A percentile compares a stretch with the other conserved stretches of the same genome.
Conservation (phyloP, 2,797 vertebrate genomes). For the Neosilurus mollespiculum region DNA sequence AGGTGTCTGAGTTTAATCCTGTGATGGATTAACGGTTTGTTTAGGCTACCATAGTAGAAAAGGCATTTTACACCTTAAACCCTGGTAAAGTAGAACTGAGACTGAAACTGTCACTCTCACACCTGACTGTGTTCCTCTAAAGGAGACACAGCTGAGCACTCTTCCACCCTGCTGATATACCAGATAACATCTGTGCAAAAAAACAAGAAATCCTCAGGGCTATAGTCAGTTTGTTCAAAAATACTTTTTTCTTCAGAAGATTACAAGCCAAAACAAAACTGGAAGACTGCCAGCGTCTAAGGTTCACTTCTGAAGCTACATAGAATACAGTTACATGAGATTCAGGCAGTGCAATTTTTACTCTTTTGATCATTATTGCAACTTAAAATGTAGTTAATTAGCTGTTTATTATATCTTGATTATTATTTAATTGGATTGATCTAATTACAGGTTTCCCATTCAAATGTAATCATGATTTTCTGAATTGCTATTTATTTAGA, state of each 20-base stretch:
- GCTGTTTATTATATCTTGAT: neutral
- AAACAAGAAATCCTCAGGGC: neutral
- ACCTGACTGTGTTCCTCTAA: constrained; percentile 50
- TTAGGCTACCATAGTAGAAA: neutral
- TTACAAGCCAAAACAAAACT: constrained; percentile 17
- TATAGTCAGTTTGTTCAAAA: neutral
- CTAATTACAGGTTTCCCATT: neutral
- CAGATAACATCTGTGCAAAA: constrained; percentile 20
- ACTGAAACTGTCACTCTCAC: constrained; percentile 63
- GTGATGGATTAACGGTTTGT: neutral
- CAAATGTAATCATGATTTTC: neutral
- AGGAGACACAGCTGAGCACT: neutral
- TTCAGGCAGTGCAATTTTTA: no score
- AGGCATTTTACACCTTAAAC: constrained; percentile 20
- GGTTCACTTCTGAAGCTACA: neutral
- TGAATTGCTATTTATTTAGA: neutral
- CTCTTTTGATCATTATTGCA: neutral
- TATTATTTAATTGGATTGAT: neutral
- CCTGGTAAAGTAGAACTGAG: constrained; percentile 64
- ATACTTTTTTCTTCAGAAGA: neutral
- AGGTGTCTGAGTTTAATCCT: no score
- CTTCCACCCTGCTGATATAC: neutral
- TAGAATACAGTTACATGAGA: neutral
- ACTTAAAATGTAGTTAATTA: neutral
- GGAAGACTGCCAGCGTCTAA: neutral